A percentile compares a stretch with the other conserved stretches of the same genome.
Conservation (phyloP, 2,113 vertebrate species). For the Otus sunia region DNA sequence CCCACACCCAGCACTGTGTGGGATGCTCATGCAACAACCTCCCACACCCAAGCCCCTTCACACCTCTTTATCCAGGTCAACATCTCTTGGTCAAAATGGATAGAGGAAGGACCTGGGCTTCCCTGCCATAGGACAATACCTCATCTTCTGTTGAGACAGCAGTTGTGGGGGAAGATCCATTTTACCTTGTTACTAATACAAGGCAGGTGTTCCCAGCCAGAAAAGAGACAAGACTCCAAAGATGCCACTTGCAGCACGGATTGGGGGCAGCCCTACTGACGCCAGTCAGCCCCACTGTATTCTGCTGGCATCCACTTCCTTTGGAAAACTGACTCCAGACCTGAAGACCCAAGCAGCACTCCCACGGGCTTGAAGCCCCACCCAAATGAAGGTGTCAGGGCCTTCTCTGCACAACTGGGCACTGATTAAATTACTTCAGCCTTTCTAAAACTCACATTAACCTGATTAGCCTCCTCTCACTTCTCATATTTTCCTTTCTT, state of each 20-base stretch:
- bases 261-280: background rate
- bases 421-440: background rate
- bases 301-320: background rate
- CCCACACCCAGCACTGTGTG: background rate
- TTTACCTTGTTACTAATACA: background rate
- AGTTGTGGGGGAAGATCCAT: background rate
- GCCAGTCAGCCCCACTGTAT: background rate
- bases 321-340: background rate
- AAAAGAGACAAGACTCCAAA: background rate
- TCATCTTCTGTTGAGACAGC: background rate
- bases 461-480: background rate
- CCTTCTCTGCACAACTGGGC: background rate
- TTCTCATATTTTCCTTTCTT: background rate
- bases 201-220: background rate
- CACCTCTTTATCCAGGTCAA: background rate
- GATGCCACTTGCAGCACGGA: rapidly evolving
- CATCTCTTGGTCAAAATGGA: background rate
- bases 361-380: background rate
- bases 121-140: rapidly evolving
- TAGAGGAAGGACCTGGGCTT: rapidly evolving
- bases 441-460: background rate
- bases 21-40: background rate
- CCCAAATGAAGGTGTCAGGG: background rate
- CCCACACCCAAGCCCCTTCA: background rate
- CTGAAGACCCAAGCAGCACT: background rate